Conservation (phyloP, 2,113 vertebrate genomes). For the Coturnix japonica region DNA sequence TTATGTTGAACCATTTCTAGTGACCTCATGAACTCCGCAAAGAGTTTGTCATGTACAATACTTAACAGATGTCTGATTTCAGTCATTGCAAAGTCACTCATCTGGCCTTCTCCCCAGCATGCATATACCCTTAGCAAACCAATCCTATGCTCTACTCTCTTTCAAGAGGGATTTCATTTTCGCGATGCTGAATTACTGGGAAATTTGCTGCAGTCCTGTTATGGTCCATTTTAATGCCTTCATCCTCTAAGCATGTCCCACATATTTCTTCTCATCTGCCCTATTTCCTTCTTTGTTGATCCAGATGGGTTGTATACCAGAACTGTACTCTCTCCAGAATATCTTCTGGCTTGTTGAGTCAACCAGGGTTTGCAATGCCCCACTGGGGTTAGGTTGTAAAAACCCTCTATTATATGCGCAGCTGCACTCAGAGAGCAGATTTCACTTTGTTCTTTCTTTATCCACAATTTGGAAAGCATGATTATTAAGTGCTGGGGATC, state of each 20-base stretch:
- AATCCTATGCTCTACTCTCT: not conserved
- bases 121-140: not conserved
- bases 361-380: conserved; percentile 7
- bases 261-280: conserved; percentile 37
- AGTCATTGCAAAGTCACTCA: conserved; percentile 19
- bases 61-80: conserved; percentile 66
- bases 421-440: conserved; percentile 37
- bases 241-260: not conserved
- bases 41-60: conserved; percentile 51
- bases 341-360: conserved; percentile 41
- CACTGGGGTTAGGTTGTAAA: conserved; percentile 5
- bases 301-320: conserved; percentile 26
- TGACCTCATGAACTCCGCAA: conserved; percentile 57
- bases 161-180: conserved; percentile 13
- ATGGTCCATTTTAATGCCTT: conserved; percentile 25
- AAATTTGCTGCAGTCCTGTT: not conserved
- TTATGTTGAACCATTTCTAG: conserved; percentile 33
- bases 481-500: conserved; percentile 16
- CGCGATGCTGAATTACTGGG: not conserved
- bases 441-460: conserved; percentile 53
- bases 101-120: not conserved
- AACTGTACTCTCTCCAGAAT: conserved; percentile 1
- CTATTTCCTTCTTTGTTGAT: conserved; percentile 21
- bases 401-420: conserved; percentile 4
- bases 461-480: not conserved